Percentiles rank a stretch among this genome's conserved stretches.
phyloP scores from a whole-genome alignment of 1,140 invertebrate species.

The Rhagoletis zephyria region DNA sequence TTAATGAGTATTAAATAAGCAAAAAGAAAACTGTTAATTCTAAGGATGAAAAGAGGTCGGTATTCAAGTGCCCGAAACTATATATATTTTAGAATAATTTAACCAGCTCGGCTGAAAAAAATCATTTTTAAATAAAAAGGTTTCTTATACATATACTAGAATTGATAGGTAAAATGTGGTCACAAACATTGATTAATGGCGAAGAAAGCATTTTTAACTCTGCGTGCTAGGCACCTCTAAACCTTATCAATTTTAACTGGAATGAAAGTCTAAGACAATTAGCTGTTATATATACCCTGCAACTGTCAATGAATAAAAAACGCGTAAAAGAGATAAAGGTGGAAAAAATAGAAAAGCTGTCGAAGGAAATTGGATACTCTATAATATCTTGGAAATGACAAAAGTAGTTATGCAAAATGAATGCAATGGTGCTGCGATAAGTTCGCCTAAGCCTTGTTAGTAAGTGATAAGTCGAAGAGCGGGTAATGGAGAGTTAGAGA shows the following conservation, averaged over 20 bases:
- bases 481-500: background rate
- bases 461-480: conserved; percentile 38
- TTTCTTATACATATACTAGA: too few species aligned
- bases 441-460: background rate
- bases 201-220: too few species aligned
- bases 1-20: too few species aligned
- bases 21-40: too few species aligned
- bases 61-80: too few species aligned
- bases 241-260: background rate
- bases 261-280: background rate
- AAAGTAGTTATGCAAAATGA: background rate
- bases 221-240: background rate
- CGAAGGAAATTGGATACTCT: background rate
- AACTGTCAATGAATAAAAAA: background rate
- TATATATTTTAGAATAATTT: too few species aligned
- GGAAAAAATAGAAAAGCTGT: background rate
- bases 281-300: background rate
- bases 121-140: too few species aligned
- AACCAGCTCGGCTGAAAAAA: too few species aligned
- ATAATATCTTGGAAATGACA: conserved; percentile 10
- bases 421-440: conserved; percentile 23
- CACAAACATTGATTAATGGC: too few species aligned
- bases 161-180: too few species aligned
- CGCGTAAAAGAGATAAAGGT: background rate
- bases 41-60: too few species aligned